These are phyloP conservation scores for Tenthredo amoena DNA, from an alignment of 2,888 invertebrate species.

Conservation along the genomic window DNA sequence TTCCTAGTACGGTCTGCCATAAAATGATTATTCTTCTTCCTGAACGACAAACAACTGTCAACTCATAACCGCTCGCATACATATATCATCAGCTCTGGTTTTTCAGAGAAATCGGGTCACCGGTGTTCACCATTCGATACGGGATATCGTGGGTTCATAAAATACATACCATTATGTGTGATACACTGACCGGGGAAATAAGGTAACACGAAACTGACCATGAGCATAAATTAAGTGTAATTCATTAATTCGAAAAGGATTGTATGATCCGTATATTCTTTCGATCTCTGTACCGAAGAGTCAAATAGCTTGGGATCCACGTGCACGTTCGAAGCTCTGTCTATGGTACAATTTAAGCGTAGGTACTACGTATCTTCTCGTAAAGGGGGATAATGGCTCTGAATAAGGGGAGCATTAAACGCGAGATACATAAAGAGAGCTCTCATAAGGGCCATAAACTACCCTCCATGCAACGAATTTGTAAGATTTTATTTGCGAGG, in stretches of 20 bases:
- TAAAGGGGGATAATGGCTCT: slow-evolving; percentile 39
- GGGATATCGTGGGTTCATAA: neutral
- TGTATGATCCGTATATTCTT: neutral
- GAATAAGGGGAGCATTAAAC: slow-evolving; percentile 33
- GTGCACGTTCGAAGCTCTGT: neutral
- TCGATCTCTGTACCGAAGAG: neutral
- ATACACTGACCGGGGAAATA: neutral
- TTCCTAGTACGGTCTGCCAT: slow-evolving; percentile 38
- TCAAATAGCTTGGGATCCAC: neutral
- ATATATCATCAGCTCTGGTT: neutral
- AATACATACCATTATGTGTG: neutral
- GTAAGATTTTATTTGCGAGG: slow-evolving; percentile 75
- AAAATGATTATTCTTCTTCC: slow-evolving; percentile 37
- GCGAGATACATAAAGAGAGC: slow-evolving; percentile 14
- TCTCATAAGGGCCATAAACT: slow-evolving; percentile 69
- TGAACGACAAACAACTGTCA: slow-evolving; percentile 30
- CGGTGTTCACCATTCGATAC: neutral
- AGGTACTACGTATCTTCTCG: neutral
- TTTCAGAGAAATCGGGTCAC: slow-evolving; percentile 5
- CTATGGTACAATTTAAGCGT: slow-evolving; percentile 16
- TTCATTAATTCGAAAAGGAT: neutral
- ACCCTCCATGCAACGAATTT: slow-evolving; percentile 73
- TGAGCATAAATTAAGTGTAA: neutral
- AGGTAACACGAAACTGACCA: neutral
- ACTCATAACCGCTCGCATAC: neutral